A percentile compares a stretch with the other conserved stretches of the same genome.
Conservation (phyloP, 2,797 vertebrate species). For the Microctenopoma steveboyesi region DNA sequence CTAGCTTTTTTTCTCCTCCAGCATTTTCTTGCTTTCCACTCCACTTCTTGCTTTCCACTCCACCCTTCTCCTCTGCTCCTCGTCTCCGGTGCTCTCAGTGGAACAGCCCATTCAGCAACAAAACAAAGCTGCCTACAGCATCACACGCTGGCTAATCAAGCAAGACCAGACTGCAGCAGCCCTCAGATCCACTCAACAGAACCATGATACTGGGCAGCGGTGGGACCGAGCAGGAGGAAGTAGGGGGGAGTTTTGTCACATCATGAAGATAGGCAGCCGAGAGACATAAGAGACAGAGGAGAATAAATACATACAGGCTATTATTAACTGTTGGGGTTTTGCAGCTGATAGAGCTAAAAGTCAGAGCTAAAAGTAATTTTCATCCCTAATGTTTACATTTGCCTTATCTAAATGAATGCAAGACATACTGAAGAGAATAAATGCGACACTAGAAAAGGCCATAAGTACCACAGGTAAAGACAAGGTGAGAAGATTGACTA, state of each 20-base stretch:
- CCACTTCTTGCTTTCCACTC: constrained; percentile 48
- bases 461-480: constrained; percentile 31
- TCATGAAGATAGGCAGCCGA: not conserved
- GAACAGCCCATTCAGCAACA: constrained; percentile 78
- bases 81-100: constrained; percentile 64
- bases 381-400: constrained; percentile 29
- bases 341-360: constrained; percentile 12
- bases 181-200: constrained; percentile 63
- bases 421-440: constrained; percentile 27
- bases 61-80: constrained; percentile 56
- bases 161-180: constrained; percentile 74
- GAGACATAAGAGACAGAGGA: not conserved
- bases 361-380: constrained; percentile 30
- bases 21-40: constrained; percentile 40
- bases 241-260: constrained; percentile 22
- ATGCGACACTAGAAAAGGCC: constrained; percentile 36
- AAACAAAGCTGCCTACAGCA: constrained; percentile 82
- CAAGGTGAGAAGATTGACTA: constrained; percentile 18
- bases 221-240: constrained; percentile 13
- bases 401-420: constrained; percentile 34
- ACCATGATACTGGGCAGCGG: constrained; percentile 50
- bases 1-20: constrained; percentile 28
- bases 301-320: constrained; percentile 30
- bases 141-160: constrained; percentile 80
- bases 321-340: constrained; percentile 27